Base-by-base conservation (phyloP, 2,797 vertebrate genomes). In the Urocyon cinereoargenteus region DNA sequence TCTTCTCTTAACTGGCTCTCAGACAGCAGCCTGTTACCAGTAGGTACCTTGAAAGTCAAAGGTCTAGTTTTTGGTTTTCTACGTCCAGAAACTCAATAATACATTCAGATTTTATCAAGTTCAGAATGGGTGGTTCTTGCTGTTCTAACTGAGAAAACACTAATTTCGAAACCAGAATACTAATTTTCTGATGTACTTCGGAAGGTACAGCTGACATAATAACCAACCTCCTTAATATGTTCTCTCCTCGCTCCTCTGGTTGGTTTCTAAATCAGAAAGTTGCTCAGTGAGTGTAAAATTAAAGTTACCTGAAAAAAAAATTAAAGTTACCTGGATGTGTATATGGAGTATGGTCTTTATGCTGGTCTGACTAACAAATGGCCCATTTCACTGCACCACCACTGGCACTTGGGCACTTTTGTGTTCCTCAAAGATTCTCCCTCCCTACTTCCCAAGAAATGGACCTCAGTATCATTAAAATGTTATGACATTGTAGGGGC, bases 151-250 rank as follows among this genome's bases (percentile, higher is more conserved):
- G 51, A 70, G 53, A 84, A 91, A 88, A 90, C 53, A 85, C 31
- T 68, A 24, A 45, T 84, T 84, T 84, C 31, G 36, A 55, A 57
- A 77, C 26, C 73, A 87, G 45, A 94, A 73, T 55, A 75, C 28
- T 75, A 57, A 68, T 73, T 87, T 91, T 86, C 59, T 94, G 28
- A 24, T 75, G 94, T 92, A 55, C 31, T 90, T 84, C 79, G 64
- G 68, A 75, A 93, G 51, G 45, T 66, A 62, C 51, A 88, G 62
- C n/a, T 93, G 31, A 75, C 24, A 40, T 49, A 59, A 68, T 81
- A 90, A 85, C 21, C 36, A 86, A 21, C 34, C 75, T 57, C 55
- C 49, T 70, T 95, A 26, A 45, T 40, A 57, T 66, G 34, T 82
- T 88, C n/a, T 19, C 0, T 85, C 85, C 53, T 85, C 40, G 90